Conservation (phyloP, 1,140 invertebrate species). For the Cylas formicarius region DNA sequence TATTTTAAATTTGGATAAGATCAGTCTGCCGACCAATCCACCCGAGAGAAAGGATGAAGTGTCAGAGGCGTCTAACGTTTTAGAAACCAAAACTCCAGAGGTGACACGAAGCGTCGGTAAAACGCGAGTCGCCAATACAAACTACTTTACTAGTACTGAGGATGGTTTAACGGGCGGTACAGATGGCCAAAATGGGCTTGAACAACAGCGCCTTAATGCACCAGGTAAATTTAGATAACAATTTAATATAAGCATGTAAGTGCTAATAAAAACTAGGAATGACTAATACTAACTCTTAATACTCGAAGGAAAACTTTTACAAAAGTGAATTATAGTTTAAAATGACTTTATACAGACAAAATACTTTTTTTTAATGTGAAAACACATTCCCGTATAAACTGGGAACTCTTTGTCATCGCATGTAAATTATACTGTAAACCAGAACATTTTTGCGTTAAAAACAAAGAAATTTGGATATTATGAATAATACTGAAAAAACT, state of each 20-base stretch:
- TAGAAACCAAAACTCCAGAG: not conserved
- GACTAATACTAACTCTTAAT: too few species aligned
- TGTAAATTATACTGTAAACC: not conserved
- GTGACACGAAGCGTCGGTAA: too few species aligned
- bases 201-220: slow-evolving; percentile 1
- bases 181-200: not conserved
- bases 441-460: not conserved
- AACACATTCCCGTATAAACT: too few species aligned
- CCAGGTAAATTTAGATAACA: slow-evolving; percentile 10
- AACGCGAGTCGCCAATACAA: not conserved
- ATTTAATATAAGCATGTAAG: too few species aligned
- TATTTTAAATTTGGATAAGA: slow-evolving; percentile 45
- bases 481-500: not conserved
- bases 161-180: not conserved
- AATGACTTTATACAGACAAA: not conserved
- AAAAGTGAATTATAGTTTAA: too few species aligned
- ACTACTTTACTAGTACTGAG: too few species aligned
- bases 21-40: slow-evolving; percentile 27
- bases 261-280: too few species aligned
- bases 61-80: not conserved
- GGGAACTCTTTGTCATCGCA: not conserved
- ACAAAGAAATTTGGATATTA: slow-evolving; percentile 1
- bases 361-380: not conserved
- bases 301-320: too few species aligned
- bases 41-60: not conserved